Base-by-base conservation (phyloP, 2,797 vertebrate genomes). In the Sphenodon punctatus region DNA sequence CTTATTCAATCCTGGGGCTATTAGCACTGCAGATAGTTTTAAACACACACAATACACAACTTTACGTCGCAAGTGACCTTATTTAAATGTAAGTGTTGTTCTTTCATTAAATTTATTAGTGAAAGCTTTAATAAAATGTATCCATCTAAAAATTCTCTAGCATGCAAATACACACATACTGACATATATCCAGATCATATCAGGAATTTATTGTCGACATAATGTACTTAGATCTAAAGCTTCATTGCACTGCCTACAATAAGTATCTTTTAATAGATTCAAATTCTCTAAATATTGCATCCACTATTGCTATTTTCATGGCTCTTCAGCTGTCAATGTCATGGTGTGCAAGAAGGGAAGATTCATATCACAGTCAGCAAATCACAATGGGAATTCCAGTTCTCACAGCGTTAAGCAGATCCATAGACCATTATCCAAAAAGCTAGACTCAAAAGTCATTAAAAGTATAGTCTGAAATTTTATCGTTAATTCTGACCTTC, bases 281-380 rank as follows among this genome's bases (percentile, higher is more conserved):
- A 32, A 20, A 11, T 70, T 80, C 72, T 73, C n/a, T 84, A 86
- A 78, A 64, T 58, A 78, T 16, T 51, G 15, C 66, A 34, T 5
- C 7, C 64, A 69, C 43, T 8, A 60, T 16, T 6, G 1, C 19
- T 53, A 27, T 2, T 76, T 3, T 71, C 61, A 38, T 71, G 63
- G 49, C 71, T 77, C 38, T 49, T 82, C 16, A 27, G 61, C 2
- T 45, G 32, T 42, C 16, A 70, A 32, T 58, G 22, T 67, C 2
- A 0, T 67, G 3, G 8, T 65, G 3, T 30, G 9, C 2, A 61
- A 58, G 76, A 34, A 63, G 25, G 23, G 6, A 14, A 5, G 1
- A 4, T 6, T 55, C 67, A 56, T 73, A 53, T 69, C 9, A 23
- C 10, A 5, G 2, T 39, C 20, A 68, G 27, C 13, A 82, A 84